Conservation (phyloP, 2,888 invertebrate genomes). For the Thereva unica region DNA sequence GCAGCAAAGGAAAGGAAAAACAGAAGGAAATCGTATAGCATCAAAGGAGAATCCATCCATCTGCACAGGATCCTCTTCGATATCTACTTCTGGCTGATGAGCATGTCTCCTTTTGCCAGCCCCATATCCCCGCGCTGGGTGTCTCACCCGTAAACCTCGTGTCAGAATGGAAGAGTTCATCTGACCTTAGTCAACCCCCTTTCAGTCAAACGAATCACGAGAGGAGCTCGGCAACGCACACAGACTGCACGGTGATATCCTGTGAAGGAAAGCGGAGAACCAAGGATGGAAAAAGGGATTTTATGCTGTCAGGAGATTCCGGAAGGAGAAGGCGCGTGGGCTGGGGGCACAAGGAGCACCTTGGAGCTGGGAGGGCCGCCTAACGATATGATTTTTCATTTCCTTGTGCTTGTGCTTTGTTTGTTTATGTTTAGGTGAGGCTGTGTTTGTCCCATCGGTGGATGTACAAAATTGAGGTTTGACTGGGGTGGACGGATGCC, state of each 20-base stretch:
- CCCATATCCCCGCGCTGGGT: no score
- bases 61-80: no score
- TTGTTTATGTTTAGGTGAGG: constrained; percentile 10
- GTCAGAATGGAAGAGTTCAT: background rate
- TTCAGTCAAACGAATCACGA: constrained; percentile 38
- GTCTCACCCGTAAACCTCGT: no score
- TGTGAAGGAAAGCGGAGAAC: background rate
- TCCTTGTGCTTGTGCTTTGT: constrained; percentile 20
- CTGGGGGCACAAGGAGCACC: background rate
- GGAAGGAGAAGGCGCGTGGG: background rate
- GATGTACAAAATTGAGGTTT: constrained; percentile 4
- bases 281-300: constrained; percentile 22
- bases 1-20: no score
- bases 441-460: background rate
- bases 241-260: constrained; percentile 14
- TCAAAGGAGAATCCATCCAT: no score
- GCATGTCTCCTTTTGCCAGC: no score
- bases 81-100: no score
- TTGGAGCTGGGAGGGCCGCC: constrained; percentile 1
- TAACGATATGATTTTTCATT: constrained; percentile 9
- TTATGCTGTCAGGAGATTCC: constrained; percentile 18
- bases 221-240: constrained; percentile 6
- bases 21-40: no score
- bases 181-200: constrained; percentile 37
- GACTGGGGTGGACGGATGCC: constrained; percentile 8